Percentiles rank a stretch among this genome's conserved stretches.
Evolutionary conservation across 1,140 invertebrate genomes (phyloP).

Genomic region (Dufourea novaeangliae): DNA sequence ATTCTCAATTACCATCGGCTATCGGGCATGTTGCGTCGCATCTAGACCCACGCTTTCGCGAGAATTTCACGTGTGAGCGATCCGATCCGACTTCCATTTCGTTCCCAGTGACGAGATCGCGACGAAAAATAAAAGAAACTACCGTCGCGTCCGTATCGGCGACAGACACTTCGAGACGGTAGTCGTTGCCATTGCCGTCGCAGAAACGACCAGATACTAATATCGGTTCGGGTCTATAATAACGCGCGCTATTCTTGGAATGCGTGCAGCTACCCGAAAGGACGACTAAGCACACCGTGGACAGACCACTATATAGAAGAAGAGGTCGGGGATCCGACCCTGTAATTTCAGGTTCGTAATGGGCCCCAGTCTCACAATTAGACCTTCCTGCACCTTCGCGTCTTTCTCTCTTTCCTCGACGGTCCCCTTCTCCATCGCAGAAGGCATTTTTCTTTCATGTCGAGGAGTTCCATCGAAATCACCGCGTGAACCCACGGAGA

Average conservation of each 20-base stretch:
- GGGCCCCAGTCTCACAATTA: constrained; percentile 74
- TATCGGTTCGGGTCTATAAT: constrained; percentile 60
- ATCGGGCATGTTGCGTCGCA: constrained; percentile 54
- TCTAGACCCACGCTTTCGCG: constrained; percentile 38
- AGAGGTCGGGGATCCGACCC: constrained; percentile 66
- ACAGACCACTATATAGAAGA: constrained; percentile 55
- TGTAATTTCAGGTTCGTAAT: constrained; percentile 78
- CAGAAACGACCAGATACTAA: constrained; percentile 67
- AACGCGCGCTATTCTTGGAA: constrained; percentile 72
- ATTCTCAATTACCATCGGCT: constrained; percentile 68
- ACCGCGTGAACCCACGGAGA: background rate
- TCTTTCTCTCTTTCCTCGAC: constrained; percentile 51
- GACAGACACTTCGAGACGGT: background rate
- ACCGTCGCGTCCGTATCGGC: constrained; percentile 44
- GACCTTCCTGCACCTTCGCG: constrained; percentile 70
- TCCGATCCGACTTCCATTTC: background rate
- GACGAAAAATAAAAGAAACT: constrained; percentile 18
- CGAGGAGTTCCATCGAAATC: constrained; percentile 42
- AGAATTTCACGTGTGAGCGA: constrained; percentile 18
- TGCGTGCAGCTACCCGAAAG: constrained; percentile 56
- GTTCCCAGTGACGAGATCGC: background rate
- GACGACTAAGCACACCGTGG: constrained; percentile 50
- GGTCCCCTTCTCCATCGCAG: constrained; percentile 34
- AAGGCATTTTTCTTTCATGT: constrained; percentile 57
- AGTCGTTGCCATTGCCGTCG: background rate